These are phyloP conservation scores for Brenthis daphne DNA, from an alignment of 2,888 invertebrate species.

Conservation along the genomic window DNA sequence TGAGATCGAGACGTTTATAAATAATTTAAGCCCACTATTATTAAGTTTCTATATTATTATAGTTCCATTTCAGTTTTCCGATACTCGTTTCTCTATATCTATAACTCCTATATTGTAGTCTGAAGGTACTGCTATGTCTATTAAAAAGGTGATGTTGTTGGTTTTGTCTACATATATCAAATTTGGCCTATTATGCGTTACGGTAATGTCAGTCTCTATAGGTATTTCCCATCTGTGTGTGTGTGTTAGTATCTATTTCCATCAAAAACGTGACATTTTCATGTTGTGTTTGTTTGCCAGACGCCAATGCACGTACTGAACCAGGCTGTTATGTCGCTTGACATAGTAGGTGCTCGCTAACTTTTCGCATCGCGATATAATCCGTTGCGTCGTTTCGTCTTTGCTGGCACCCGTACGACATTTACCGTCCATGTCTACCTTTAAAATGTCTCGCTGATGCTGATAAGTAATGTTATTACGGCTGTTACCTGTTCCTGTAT, in stretches of 20 bases:
- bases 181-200: not conserved
- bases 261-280: not conserved
- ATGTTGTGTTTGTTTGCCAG: not conserved
- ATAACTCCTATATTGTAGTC: not conserved
- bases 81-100: not conserved
- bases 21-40: not conserved
- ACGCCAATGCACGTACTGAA: not conserved
- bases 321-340: not conserved
- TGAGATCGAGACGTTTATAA: too few relatives aligned
- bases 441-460: slow-evolving; percentile 14
- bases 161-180: too few relatives aligned
- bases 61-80: too few relatives aligned
- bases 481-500: slow-evolving; percentile 6
- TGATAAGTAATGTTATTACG: not conserved
- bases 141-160: not conserved
- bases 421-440: not conserved
- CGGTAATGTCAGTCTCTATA: not conserved
- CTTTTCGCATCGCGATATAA: not conserved
- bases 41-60: not conserved
- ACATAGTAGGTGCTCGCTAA: not conserved
- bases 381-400: not conserved
- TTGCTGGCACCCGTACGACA: not conserved
- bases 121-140: not conserved
- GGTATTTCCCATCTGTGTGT: not conserved
- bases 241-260: too few relatives aligned